Conservation (phyloP, 2,113 vertebrate genomes). For the Xenopus tropicalis region UCB_Xtro_10.0 CM004451.2:6902001-6902500, state of each 20-base stretch:
- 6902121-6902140: constrained; percentile 25
- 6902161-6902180: constrained; percentile 26
- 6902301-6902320: constrained; percentile 12
- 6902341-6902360: constrained; percentile 32
- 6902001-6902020: not conserved
- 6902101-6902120: constrained; percentile 31
- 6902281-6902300: constrained; percentile 5
- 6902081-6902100: not conserved
- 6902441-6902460: constrained; percentile 1
- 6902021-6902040: not conserved
- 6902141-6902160: constrained; percentile 32
- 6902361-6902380: constrained; percentile 8
- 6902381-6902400: constrained; percentile 21
- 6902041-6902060: constrained; percentile 3
- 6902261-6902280: not conserved
- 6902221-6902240: constrained; percentile 13
- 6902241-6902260: constrained; percentile 10
- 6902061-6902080: not conserved
- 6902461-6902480: constrained; percentile 41
- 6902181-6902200: not conserved
- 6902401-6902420: constrained; percentile 38
- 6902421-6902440: constrained; percentile 24
- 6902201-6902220: not conserved
- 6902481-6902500: constrained; percentile 32
- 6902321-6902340: constrained; percentile 47